Conservation (phyloP, 1,140 invertebrate genomes). For the Sinonovacula constricta region DNA sequence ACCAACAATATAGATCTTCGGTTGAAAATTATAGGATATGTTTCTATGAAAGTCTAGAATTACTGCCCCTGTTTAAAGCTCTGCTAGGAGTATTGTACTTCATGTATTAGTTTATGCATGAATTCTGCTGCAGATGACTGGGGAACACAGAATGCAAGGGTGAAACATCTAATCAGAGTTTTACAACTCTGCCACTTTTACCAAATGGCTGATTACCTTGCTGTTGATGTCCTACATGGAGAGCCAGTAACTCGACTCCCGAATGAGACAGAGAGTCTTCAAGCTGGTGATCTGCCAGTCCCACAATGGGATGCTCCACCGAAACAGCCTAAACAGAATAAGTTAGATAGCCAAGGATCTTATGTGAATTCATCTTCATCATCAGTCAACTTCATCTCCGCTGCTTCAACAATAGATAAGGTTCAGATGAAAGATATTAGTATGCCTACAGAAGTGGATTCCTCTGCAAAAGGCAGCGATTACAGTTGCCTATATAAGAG, state of each 20-base stretch:
- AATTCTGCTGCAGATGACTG: constrained; percentile 68
- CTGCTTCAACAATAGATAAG: background rate
- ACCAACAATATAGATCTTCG: no score
- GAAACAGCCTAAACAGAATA: background rate
- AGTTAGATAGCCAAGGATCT: background rate
- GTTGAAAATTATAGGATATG: no score
- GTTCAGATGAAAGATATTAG: constrained; percentile 7
- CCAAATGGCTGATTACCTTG: constrained; percentile 64
- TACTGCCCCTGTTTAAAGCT: no score
- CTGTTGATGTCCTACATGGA: constrained; percentile 55
- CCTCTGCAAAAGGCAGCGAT: constrained; percentile 5
- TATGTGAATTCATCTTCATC: background rate
- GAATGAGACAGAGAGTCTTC: background rate
- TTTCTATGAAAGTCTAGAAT: no score
- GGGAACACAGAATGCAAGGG: constrained; percentile 67
- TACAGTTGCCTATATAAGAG: constrained; percentile 15
- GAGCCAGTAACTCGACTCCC: constrained; percentile 18
- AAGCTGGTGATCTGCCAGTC: constrained; percentile 1
- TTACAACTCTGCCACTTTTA: constrained; percentile 55
- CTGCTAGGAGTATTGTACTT: no score
- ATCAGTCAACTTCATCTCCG: background rate
- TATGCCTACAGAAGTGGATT: background rate
- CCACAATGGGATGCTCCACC: constrained; percentile 6
- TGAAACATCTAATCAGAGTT: constrained; percentile 63
- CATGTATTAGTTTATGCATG: no score